These are phyloP conservation scores for Neodontobutis hainanensis DNA, from an alignment of 2,113 vertebrate genomes.

Conservation along the genomic window DNA sequence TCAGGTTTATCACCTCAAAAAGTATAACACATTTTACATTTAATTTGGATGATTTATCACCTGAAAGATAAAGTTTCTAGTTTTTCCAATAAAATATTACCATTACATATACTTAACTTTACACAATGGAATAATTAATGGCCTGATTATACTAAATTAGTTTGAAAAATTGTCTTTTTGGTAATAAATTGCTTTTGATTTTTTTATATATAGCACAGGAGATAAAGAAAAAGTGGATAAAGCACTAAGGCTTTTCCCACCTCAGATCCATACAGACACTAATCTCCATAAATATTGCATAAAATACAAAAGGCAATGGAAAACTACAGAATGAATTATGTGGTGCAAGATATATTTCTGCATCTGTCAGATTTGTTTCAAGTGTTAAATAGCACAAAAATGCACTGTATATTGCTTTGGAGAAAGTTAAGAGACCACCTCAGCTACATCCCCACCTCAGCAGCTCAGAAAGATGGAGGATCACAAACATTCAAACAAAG, in stretches of 20 bases:
- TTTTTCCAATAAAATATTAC: not conserved
- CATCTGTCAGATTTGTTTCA: not conserved
- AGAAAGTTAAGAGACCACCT: not conserved
- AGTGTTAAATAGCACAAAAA: not conserved
- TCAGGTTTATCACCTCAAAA: too few relatives aligned
- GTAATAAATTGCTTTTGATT: not conserved
- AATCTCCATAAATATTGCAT: constrained; percentile 9
- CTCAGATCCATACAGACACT: not conserved
- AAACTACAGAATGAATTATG: not conserved
- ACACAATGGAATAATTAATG: not conserved
- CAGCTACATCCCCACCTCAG: not conserved
- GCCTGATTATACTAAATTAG: not conserved
- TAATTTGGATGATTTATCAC: not conserved
- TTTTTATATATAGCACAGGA: too few relatives aligned
- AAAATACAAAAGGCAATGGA: not conserved
- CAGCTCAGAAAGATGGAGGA: not conserved
- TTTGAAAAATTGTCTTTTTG: not conserved
- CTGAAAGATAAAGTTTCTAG: not conserved
- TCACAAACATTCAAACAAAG: constrained; percentile 1
- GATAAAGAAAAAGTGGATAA: too few relatives aligned
- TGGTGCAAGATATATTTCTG: not conserved
- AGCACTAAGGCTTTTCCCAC: too few relatives aligned
- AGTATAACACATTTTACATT: not conserved
- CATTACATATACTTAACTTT: too few relatives aligned
- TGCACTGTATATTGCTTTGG: not conserved